These are phyloP conservation scores for Antechinus flavipes DNA, from an alignment of 2,113 vertebrate species.

Conservation along the genomic window DNA sequence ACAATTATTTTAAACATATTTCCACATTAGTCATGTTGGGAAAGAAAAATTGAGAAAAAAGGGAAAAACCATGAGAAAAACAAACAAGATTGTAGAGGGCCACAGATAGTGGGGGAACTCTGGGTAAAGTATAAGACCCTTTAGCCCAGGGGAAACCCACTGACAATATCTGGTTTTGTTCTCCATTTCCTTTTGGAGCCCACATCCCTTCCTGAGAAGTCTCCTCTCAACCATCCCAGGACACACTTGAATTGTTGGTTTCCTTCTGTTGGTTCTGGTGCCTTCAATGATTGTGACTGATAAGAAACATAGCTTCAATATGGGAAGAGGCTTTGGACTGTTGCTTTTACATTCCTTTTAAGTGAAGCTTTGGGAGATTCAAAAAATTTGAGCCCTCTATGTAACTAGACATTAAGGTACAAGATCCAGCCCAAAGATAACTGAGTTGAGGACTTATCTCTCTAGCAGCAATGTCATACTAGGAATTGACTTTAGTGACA, in stretches of 20 bases:
- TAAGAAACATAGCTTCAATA: not conserved
- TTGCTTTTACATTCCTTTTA: not conserved
- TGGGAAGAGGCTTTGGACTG: not conserved
- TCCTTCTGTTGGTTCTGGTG: not conserved
- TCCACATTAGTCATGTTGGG: too few species aligned
- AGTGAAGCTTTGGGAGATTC: not conserved
- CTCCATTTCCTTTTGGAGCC: too few species aligned
- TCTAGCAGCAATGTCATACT: not conserved
- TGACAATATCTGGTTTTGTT: too few species aligned
- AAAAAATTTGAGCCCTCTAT: not conserved
- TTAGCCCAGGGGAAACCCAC: too few species aligned
- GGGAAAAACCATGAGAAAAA: too few species aligned
- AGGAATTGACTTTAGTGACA: not conserved
- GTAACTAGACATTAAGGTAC: too few species aligned
- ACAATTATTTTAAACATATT: too few species aligned
- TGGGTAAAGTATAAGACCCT: too few species aligned
- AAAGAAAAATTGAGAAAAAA: too few species aligned
- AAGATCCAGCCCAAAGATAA: not conserved
- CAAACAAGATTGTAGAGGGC: too few species aligned
- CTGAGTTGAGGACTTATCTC: not conserved
- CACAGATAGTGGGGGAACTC: too few species aligned
- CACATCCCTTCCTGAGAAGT: too few species aligned
- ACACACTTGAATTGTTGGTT: not conserved
- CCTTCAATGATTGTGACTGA: not conserved
- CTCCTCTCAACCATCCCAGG: not conserved